phyloP scores from a whole-genome alignment of 2,797 vertebrate species.

The Xiphophorus birchmanni region DNA sequence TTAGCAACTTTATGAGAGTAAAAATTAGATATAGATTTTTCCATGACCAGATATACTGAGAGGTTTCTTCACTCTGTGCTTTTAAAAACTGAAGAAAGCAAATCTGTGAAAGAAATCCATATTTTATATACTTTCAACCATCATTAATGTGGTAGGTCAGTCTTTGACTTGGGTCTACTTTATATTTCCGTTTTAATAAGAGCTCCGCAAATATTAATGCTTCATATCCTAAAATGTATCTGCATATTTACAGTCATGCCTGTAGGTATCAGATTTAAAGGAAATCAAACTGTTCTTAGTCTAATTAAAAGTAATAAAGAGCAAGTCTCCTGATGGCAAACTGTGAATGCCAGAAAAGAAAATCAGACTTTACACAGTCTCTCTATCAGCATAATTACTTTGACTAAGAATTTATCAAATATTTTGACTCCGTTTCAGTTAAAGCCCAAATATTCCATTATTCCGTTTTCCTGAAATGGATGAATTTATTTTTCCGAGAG shows the following conservation, averaged over 20 bases:
- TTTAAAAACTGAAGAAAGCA: background rate
- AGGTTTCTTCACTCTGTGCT: background rate
- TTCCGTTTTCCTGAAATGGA: constrained; percentile 30
- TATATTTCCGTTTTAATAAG: background rate
- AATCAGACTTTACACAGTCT: constrained; percentile 42
- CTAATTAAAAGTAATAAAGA: constrained; percentile 28
- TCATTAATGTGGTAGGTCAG: background rate
- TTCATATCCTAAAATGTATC: background rate
- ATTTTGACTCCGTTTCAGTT: constrained; percentile 64
- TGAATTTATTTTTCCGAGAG: constrained; percentile 20
- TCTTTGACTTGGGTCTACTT: background rate
- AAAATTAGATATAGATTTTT: background rate
- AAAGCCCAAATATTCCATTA: constrained; percentile 52
- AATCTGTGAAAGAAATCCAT: background rate
- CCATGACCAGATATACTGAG: background rate
- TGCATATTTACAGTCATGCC: background rate
- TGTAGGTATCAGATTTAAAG: constrained; percentile 20
- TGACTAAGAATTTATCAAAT: constrained; percentile 54
- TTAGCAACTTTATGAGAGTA: background rate
- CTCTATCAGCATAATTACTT: constrained; percentile 64
- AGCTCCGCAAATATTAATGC: background rate
- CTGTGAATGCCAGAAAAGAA: constrained; percentile 38
- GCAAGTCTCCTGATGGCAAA: constrained; percentile 23
- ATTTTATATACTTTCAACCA: background rate
- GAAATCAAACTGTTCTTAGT: constrained; percentile 5